A percentile compares a stretch with the other conserved stretches of the same genome.
Evolutionary conservation across 2,888 invertebrate genomes (phyloP).

Genomic region (Acleris sparsana): DNA sequence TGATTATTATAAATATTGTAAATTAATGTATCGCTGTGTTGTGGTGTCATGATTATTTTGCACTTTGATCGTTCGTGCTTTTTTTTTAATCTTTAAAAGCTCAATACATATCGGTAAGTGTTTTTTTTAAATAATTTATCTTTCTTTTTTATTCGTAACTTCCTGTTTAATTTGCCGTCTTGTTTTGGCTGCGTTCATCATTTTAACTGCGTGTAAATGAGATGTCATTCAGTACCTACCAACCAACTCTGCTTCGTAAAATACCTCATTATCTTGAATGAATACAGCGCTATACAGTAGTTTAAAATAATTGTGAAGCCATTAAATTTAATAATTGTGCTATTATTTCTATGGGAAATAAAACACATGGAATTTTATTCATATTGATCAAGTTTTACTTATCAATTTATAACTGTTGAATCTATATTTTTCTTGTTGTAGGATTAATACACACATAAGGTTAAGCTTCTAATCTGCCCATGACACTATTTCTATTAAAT

Average conservation of each 20-base stretch:
- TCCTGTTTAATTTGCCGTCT: slow-evolving; percentile 4
- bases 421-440: no score
- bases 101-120: slow-evolving; percentile 36
- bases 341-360: neutral
- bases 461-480: no score
- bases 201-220: slow-evolving; percentile 5
- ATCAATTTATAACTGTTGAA: no score
- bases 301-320: slow-evolving; percentile 11
- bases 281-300: slow-evolving; percentile 7
- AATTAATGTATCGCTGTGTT: slow-evolving; percentile 18
- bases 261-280: slow-evolving; percentile 22
- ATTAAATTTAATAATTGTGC: slow-evolving; percentile 5
- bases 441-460: no score
- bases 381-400: no score
- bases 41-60: slow-evolving; percentile 33
- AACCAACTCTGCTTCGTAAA: slow-evolving; percentile 8
- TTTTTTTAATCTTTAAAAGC: slow-evolving; percentile 28
- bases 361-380: no score
- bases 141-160: neutral
- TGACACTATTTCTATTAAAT: no score
- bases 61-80: slow-evolving; percentile 34
- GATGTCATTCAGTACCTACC: slow-evolving; percentile 1
- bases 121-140: slow-evolving; percentile 11
- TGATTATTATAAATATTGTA: slow-evolving; percentile 25
- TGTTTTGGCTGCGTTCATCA: slow-evolving; percentile 7